Evolutionary conservation across 2,797 vertebrate species (phyloP).

Genomic region (Poecilia gillii): DNA sequence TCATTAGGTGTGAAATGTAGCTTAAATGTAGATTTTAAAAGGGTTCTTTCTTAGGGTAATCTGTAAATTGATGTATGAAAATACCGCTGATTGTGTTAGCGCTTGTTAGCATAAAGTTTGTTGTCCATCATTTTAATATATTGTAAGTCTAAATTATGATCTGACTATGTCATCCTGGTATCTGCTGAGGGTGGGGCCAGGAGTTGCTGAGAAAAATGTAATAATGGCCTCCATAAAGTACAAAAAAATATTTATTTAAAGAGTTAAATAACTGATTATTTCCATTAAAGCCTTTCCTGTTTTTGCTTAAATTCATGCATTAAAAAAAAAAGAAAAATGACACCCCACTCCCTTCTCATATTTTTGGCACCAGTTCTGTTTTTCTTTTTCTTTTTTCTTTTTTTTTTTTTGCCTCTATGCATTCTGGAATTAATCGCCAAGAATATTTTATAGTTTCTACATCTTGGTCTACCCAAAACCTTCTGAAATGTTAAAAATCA

Average conservation of each 20-base stretch:
- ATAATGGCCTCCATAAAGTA: background rate
- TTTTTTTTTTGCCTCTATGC: too few relatives aligned
- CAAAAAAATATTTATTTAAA: background rate
- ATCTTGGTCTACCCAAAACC: background rate
- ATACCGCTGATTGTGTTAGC: background rate
- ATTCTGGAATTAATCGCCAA: background rate
- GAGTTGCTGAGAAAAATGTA: background rate
- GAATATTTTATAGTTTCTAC: background rate
- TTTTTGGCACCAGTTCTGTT: background rate
- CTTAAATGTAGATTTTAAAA: background rate
- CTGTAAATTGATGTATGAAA: background rate
- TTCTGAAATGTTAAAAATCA: background rate
- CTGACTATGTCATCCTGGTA: background rate
- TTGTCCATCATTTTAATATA: background rate
- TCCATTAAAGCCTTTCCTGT: background rate
- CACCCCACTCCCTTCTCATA: background rate
- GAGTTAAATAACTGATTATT: background rate
- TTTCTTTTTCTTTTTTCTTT: too few relatives aligned
- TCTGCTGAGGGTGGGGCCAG: background rate
- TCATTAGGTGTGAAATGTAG: background rate
- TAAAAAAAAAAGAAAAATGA: background rate
- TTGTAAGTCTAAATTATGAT: background rate
- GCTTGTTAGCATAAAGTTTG: background rate
- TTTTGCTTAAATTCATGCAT: background rate
- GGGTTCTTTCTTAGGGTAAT: background rate